Evolutionary conservation across 2,113 vertebrate genomes (phyloP).

Genomic region (Micromys minutus): DNA sequence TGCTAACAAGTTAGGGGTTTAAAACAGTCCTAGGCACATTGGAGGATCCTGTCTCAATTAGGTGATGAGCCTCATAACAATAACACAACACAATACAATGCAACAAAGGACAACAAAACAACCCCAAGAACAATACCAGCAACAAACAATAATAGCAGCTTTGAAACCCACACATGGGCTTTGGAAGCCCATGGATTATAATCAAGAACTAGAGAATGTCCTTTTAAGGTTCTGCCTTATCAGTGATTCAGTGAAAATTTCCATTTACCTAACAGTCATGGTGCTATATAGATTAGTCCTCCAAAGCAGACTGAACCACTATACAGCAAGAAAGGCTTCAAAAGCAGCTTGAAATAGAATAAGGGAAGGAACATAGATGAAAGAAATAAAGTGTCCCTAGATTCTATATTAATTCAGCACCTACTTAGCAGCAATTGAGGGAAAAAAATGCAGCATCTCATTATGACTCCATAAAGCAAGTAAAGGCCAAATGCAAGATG

Average conservation of each 20-base stretch:
- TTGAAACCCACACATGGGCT: background rate
- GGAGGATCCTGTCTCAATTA: background rate
- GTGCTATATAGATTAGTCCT: background rate
- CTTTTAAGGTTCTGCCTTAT: background rate
- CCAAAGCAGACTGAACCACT: constrained; percentile 25
- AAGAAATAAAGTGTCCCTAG: constrained; percentile 34
- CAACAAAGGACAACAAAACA: background rate
- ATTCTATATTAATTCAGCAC: constrained; percentile 58
- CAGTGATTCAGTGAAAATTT: background rate
- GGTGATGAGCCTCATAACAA: background rate
- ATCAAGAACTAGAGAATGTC: background rate
- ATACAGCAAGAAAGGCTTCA: constrained; percentile 11
- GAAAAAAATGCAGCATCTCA: background rate
- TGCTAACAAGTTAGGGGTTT: background rate
- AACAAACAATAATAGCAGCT: background rate
- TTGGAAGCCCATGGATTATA: background rate
- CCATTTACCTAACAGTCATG: background rate
- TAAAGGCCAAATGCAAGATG: constrained; percentile 35
- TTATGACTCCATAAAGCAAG: constrained; percentile 33
- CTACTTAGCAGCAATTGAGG: background rate
- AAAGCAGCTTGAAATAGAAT: constrained; percentile 1
- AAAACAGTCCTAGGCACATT: background rate
- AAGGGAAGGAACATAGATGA: constrained; percentile 29
- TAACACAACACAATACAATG: background rate
- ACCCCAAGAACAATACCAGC: background rate